Conservation (phyloP, 2,888 invertebrate species). For the Meteorus cinctellus region DNA sequence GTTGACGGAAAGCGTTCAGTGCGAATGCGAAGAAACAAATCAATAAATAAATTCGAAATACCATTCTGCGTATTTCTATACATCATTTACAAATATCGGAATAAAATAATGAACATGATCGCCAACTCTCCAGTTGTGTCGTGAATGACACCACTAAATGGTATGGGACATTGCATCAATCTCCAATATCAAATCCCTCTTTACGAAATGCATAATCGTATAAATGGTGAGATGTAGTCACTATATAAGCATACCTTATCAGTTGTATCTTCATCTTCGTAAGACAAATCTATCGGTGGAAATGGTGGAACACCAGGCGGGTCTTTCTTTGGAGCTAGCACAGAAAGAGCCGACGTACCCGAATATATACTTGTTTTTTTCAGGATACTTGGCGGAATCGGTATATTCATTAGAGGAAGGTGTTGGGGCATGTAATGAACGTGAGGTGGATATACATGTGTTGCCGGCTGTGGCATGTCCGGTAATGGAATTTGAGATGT, state of each 20-base stretch:
- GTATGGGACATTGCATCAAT: too few relatives aligned
- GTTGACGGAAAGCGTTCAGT: too few relatives aligned
- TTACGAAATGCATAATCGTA: too few relatives aligned
- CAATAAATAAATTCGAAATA: too few relatives aligned
- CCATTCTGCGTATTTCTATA: too few relatives aligned
- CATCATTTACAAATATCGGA: too few relatives aligned
- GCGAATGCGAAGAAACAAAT: constrained; percentile 26
- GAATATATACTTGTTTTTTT: constrained; percentile 81
- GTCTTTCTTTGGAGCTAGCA: constrained; percentile 75
- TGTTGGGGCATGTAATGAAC: constrained; percentile 70
- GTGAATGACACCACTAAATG: too few relatives aligned
- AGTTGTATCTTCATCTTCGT: constrained; percentile 76
- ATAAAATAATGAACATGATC: too few relatives aligned
- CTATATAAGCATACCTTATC: constrained; percentile 58
- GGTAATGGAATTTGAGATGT: constrained; percentile 78
- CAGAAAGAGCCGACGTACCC: constrained; percentile 64
- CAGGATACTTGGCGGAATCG: constrained; percentile 80
- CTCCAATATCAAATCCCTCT: too few relatives aligned
- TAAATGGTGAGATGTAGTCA: too few relatives aligned
- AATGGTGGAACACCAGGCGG: constrained; percentile 93
- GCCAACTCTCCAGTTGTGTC: too few relatives aligned
- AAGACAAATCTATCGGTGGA: constrained; percentile 84
- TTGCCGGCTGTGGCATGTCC: constrained; percentile 69
- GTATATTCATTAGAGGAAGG: constrained; percentile 75
- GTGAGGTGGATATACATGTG: constrained; percentile 67